A percentile compares a stretch with the other conserved stretches of the same genome.
These are phyloP conservation scores for Tetanocera ferruginea DNA, from an alignment of 2,888 invertebrate genomes.

Conservation along the genomic window DNA sequence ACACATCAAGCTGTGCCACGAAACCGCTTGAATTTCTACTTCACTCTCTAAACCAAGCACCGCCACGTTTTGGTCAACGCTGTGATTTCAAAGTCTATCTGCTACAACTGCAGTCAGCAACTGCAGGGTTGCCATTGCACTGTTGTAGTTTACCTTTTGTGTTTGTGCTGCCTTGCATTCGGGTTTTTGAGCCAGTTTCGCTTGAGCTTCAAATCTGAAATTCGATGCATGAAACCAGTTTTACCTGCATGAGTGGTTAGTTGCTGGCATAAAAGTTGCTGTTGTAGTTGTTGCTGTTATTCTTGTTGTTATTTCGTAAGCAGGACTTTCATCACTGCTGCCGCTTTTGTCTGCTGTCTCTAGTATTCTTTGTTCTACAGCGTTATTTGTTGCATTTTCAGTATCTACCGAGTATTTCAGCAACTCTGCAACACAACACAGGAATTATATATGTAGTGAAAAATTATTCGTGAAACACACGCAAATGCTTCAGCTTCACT, in stretches of 20 bases:
- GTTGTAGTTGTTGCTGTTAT: too few relatives aligned
- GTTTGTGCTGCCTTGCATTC: not conserved
- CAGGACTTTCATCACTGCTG: too few relatives aligned
- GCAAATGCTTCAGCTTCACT: too few relatives aligned
- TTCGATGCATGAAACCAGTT: conserved; percentile 7
- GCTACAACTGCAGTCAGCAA: not conserved
- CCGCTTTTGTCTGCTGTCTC: too few relatives aligned
- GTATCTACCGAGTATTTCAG: too few relatives aligned
- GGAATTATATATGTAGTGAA: too few relatives aligned
- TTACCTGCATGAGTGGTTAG: conserved; percentile 3
- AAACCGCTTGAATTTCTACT: not conserved
- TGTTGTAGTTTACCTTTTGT: not conserved
- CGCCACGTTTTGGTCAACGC: not conserved
- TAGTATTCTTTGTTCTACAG: too few relatives aligned
- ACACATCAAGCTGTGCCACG: too few relatives aligned
- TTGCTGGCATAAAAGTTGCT: not conserved
- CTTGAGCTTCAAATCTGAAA: conserved; percentile 5
- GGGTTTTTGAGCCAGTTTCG: not conserved
- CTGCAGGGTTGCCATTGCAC: not conserved
- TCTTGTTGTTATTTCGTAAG: too few relatives aligned
- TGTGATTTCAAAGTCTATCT: not conserved
- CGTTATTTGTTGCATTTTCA: too few relatives aligned
- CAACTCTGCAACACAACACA: too few relatives aligned
- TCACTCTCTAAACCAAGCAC: not conserved
- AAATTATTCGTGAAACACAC: too few relatives aligned